Evolutionary conservation across 2,113 vertebrate species (phyloP).

Genomic region (Syngnathus scovelli): DNA sequence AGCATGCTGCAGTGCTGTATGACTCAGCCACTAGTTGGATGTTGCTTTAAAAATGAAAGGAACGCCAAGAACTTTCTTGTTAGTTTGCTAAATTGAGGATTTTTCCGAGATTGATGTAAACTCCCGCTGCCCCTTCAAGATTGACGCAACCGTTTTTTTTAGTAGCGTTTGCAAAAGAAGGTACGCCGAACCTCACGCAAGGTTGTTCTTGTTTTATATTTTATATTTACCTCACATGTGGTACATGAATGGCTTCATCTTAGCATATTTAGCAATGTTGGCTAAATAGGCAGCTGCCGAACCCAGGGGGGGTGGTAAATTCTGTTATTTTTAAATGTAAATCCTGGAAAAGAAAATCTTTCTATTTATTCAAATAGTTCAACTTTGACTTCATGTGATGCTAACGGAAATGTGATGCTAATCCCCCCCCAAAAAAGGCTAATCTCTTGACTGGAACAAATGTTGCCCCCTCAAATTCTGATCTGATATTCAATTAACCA

Average conservation of each 20-base stretch:
- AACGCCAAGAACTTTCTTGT: slow-evolving; percentile 34
- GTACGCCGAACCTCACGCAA: slow-evolving; percentile 12
- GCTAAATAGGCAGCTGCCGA: neutral
- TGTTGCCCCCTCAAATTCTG: neutral
- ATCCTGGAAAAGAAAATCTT: neutral
- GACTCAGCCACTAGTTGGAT: slow-evolving; percentile 56
- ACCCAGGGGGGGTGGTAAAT: neutral
- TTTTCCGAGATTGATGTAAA: slow-evolving; percentile 50
- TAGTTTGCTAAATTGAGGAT: slow-evolving; percentile 21
- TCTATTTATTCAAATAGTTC: neutral
- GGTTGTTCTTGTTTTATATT: neutral
- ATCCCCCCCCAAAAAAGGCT: neutral
- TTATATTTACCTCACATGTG: neutral
- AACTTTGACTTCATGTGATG: neutral
- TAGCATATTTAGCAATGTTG: neutral
- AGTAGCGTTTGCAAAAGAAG: neutral
- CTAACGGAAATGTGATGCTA: no score
- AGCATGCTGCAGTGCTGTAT: slow-evolving; percentile 66
- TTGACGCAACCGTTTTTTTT: no score
- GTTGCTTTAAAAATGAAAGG: slow-evolving; percentile 50
- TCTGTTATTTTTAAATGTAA: neutral
- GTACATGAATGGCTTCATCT: neutral
- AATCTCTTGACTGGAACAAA: neutral
- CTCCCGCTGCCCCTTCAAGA: slow-evolving; percentile 13
- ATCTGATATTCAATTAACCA: neutral